A percentile compares a stretch with the other conserved stretches of the same genome.
Evolutionary conservation across 2,113 vertebrate species (phyloP).

Genomic region (Microtus ochrogaster): DNA sequence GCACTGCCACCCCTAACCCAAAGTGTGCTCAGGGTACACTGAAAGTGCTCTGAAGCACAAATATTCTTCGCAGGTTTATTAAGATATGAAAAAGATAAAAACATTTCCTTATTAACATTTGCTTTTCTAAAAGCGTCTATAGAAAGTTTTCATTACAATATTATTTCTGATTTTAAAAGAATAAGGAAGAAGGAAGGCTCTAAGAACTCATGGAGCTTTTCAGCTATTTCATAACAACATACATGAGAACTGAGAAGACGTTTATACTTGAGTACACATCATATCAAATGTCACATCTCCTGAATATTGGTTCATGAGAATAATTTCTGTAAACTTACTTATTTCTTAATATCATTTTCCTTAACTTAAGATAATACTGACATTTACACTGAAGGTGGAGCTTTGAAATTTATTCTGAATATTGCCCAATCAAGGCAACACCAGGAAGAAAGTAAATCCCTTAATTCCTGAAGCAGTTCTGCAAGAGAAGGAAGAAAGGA

Average conservation of each 20-base stretch:
- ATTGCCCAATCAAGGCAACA: slow-evolving; percentile 67
- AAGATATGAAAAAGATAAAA: slow-evolving; percentile 47
- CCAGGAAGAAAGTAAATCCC: slow-evolving; percentile 67
- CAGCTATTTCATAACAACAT: slow-evolving; percentile 65
- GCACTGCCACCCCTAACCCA: background rate
- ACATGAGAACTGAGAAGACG: slow-evolving; percentile 61
- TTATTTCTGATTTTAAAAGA: slow-evolving; percentile 56
- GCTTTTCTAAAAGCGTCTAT: slow-evolving; percentile 42
- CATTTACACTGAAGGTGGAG: slow-evolving; percentile 75
- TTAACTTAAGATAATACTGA: slow-evolving; percentile 70
- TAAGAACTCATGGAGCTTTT: slow-evolving; percentile 31
- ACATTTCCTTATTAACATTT: slow-evolving; percentile 60
- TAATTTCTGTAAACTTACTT: slow-evolving; percentile 75
- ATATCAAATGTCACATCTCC: slow-evolving; percentile 79
- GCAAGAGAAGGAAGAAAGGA: slow-evolving; percentile 3
- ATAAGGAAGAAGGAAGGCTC: slow-evolving; percentile 51
- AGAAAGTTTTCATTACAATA: slow-evolving; percentile 48
- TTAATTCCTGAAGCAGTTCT: slow-evolving; percentile 64
- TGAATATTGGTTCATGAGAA: slow-evolving; percentile 74
- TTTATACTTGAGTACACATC: slow-evolving; percentile 65
- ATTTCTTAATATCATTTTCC: slow-evolving; percentile 75
- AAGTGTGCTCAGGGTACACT: slow-evolving; percentile 50
- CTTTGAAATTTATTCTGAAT: slow-evolving; percentile 70
- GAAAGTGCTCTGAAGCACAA: background rate
- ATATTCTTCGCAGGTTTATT: slow-evolving; percentile 48